These are phyloP conservation scores for Nowickia ferox DNA, from an alignment of 2,888 invertebrate genomes.

Conservation along the genomic window DNA sequence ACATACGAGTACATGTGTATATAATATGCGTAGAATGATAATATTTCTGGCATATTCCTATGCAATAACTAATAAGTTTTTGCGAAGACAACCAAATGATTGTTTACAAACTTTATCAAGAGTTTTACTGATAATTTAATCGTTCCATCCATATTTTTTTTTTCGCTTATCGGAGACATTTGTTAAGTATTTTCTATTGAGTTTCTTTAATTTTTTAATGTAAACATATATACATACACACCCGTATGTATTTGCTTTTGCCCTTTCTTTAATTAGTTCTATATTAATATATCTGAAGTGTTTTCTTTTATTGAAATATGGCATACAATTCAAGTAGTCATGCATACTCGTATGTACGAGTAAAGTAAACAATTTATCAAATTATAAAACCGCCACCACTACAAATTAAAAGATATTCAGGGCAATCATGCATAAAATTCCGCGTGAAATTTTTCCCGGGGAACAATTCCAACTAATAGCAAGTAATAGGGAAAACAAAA, in stretches of 20 bases:
- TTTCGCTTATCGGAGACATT: constrained; percentile 46
- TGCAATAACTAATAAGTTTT: constrained; percentile 32
- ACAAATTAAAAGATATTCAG: constrained; percentile 41
- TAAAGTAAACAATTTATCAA: constrained; percentile 47
- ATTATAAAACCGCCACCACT: constrained; percentile 23
- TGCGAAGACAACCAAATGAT: constrained; percentile 41
- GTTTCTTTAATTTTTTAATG: constrained; percentile 4
- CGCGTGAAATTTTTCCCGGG: too few relatives aligned
- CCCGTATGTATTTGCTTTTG: constrained; percentile 22
- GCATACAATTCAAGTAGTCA: constrained; percentile 14
- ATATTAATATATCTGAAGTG: not conserved
- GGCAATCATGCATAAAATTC: too few relatives aligned
- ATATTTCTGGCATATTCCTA: not conserved
- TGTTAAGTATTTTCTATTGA: constrained; percentile 44
- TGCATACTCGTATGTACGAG: not conserved
- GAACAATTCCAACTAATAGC: too few relatives aligned
- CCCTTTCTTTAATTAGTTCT: constrained; percentile 24
- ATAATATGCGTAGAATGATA: not conserved
- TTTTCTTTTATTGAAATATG: constrained; percentile 16
- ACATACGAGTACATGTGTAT: not conserved
- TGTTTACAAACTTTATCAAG: constrained; percentile 57
- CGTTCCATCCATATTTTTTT: constrained; percentile 39
- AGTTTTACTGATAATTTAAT: constrained; percentile 59
- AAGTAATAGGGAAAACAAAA: too few relatives aligned
- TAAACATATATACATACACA: too few relatives aligned